These are phyloP conservation scores for Diachrysia chrysitis DNA, from an alignment of 2,888 invertebrate species.

Conservation along the genomic window DNA sequence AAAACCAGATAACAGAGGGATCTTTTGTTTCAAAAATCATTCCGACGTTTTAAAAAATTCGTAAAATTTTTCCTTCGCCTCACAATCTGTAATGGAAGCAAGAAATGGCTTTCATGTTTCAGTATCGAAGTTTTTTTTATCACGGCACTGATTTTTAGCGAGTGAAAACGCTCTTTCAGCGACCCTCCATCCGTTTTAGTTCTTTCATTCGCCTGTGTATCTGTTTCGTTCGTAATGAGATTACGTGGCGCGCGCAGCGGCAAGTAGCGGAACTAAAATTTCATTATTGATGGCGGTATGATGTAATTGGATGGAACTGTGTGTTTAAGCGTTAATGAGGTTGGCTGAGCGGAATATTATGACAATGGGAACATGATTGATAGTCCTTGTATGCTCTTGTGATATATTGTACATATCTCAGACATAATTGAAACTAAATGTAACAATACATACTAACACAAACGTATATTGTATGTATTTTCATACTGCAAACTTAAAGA, in stretches of 20 bases:
- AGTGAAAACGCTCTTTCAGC: slow-evolving; percentile 63
- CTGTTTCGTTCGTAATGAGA: slow-evolving; percentile 64
- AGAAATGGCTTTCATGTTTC: slow-evolving; percentile 60
- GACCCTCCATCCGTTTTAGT: slow-evolving; percentile 54
- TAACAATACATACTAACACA: slow-evolving; percentile 3
- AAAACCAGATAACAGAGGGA: slow-evolving; percentile 48
- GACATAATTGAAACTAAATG: slow-evolving; percentile 6
- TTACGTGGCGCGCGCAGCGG: slow-evolving; percentile 56
- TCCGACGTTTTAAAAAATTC: slow-evolving; percentile 55
- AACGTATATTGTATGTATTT: not conserved
- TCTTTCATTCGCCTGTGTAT: slow-evolving; percentile 59
- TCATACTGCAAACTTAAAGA: not conserved
- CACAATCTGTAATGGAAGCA: slow-evolving; percentile 53
- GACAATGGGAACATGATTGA: slow-evolving; percentile 54
- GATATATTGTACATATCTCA: slow-evolving; percentile 30
- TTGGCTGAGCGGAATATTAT: slow-evolving; percentile 51
- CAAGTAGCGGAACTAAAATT: slow-evolving; percentile 61
- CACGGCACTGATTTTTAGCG: slow-evolving; percentile 64
- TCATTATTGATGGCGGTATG: slow-evolving; percentile 58
- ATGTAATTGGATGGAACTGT: slow-evolving; percentile 57
- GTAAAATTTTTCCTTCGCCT: slow-evolving; percentile 49
- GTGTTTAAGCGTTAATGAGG: slow-evolving; percentile 56
- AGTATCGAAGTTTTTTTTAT: slow-evolving; percentile 60
- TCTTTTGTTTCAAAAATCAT: slow-evolving; percentile 59
- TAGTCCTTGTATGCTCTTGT: slow-evolving; percentile 28